phyloP scores from a whole-genome alignment of 2,113 vertebrate species.

The Trichomycterus rosablanca region DNA sequence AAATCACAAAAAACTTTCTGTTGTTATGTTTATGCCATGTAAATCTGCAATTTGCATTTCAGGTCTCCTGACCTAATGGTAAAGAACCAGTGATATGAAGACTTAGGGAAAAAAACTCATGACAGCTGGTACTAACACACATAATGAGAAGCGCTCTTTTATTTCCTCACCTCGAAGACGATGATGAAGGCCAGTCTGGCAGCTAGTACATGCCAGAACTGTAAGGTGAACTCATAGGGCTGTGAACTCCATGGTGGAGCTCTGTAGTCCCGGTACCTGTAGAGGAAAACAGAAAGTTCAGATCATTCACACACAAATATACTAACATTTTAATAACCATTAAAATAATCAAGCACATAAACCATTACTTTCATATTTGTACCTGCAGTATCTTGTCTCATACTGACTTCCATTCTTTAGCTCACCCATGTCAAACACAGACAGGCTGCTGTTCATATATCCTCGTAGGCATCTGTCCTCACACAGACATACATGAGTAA shows the following conservation, averaged over 20 bases:
- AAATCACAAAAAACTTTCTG: too few species aligned
- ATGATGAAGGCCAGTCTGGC: slow-evolving; percentile 95
- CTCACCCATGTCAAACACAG: slow-evolving; percentile 85
- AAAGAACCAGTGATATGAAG: too few species aligned
- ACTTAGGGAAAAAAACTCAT: too few species aligned
- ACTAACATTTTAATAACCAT: background rate
- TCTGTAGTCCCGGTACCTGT: slow-evolving; percentile 91
- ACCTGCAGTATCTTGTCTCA: slow-evolving; percentile 83
- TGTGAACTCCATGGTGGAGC: slow-evolving; percentile 83
- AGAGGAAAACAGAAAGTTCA: slow-evolving; percentile 22
- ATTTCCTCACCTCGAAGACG: slow-evolving; percentile 86
- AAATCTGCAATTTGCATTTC: too few species aligned
- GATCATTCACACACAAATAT: background rate
- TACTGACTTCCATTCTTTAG: slow-evolving; percentile 65
- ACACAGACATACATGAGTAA: background rate
- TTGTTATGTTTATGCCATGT: too few species aligned
- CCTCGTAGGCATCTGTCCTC: slow-evolving; percentile 81
- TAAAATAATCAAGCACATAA: background rate
- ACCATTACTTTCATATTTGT: background rate
- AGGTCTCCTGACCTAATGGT: too few species aligned
- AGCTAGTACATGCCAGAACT: slow-evolving; percentile 96
- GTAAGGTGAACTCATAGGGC: slow-evolving; percentile 91
- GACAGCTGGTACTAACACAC: too few species aligned
- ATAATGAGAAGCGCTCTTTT: background rate
- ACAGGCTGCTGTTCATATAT: slow-evolving; percentile 96